These are phyloP conservation scores for Pionites leucogaster DNA, from an alignment of 2,113 vertebrate genomes.

Conservation along the genomic window DNA sequence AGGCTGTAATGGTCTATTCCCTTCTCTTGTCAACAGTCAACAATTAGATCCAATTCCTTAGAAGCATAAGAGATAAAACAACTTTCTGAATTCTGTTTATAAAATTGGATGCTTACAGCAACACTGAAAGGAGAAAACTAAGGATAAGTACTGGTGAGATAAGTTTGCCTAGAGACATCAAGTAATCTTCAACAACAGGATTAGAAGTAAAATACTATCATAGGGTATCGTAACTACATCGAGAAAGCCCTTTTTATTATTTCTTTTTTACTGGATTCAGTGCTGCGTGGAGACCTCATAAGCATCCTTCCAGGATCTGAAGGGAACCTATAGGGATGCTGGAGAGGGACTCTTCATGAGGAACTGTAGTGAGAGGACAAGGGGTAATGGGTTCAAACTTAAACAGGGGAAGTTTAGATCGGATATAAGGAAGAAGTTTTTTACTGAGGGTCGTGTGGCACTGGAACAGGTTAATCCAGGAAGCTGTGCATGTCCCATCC, in stretches of 20 bases:
- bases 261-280: background rate
- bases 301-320: no score
- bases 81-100: background rate
- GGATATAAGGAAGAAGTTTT: no score
- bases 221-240: background rate
- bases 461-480: no score
- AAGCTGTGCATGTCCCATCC: no score
- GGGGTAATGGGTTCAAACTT: no score
- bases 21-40: background rate
- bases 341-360: no score
- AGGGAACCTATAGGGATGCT: no score
- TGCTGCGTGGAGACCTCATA: background rate
- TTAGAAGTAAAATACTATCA: background rate
- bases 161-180: background rate
- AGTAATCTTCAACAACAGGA: background rate
- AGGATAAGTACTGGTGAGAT: background rate
- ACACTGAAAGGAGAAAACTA: background rate
- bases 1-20: background rate
- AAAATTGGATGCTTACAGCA: background rate
- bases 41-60: background rate
- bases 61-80: background rate
- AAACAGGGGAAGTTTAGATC: no score
- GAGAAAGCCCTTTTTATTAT: background rate
- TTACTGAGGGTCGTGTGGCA: no score
- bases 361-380: no score